Conservation (phyloP, 2,113 vertebrate genomes). For the Origma solitaria region DNA sequence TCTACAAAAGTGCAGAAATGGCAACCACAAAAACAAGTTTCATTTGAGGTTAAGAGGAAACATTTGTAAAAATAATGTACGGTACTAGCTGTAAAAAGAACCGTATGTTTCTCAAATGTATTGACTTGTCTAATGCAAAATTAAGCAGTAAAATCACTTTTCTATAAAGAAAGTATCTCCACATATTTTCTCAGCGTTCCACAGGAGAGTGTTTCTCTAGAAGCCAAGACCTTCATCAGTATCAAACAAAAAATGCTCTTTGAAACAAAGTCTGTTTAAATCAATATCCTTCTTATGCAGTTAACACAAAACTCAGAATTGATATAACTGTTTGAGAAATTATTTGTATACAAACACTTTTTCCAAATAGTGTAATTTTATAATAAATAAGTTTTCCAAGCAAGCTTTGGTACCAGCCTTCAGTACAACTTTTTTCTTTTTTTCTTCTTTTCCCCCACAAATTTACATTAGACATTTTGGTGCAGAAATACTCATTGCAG, state of each 20-base stretch:
- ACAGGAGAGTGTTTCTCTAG: neutral
- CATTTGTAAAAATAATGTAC: neutral
- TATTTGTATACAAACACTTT: neutral
- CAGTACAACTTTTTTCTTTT: neutral
- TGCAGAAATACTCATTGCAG: neutral
- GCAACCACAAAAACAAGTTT: neutral
- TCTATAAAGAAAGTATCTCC: neutral
- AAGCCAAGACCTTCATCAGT: neutral
- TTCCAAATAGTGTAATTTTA: neutral
- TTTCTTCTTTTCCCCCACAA: neutral
- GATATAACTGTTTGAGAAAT: neutral
- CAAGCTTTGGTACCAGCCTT: neutral
- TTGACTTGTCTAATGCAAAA: neutral
- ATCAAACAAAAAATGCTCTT: neutral
- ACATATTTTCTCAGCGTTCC: neutral
- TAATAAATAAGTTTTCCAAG: neutral
- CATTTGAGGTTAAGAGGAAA: neutral
- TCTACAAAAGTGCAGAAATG: neutral
- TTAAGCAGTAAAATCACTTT: neutral
- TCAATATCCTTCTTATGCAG: neutral
- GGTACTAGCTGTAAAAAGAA: neutral
- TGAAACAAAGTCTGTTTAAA: neutral
- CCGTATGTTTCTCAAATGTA: neutral
- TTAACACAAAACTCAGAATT: neutral
- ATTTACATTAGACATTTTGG: neutral